phyloP scores from a whole-genome alignment of 2,113 vertebrate genomes.

The Cynocephalus volans region DNA sequence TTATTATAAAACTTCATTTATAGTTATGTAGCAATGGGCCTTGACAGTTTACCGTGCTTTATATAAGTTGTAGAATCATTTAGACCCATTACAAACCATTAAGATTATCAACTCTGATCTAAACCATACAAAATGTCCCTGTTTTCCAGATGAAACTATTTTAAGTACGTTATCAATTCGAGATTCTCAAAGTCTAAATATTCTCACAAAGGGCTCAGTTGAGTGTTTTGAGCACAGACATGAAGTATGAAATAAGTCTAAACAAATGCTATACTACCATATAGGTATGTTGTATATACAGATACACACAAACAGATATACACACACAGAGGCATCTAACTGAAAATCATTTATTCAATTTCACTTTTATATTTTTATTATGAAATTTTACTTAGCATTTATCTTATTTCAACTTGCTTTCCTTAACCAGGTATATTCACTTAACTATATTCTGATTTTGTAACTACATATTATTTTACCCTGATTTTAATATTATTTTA shows the following conservation, averaged over 20 bases:
- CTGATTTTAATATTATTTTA: constrained; percentile 45
- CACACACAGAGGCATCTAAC: not conserved
- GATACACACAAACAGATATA: not conserved
- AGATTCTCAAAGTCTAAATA: constrained; percentile 30
- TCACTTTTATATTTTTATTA: constrained; percentile 6
- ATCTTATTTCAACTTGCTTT: constrained; percentile 18
- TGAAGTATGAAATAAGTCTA: not conserved
- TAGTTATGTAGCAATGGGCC: not conserved
- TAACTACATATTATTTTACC: not conserved
- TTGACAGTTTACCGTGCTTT: constrained; percentile 15
- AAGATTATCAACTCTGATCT: not conserved
- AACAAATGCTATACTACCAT: not conserved
- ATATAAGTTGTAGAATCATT: not conserved
- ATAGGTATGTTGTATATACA: not conserved
- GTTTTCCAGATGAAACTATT: constrained; percentile 23
- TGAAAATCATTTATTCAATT: not conserved
- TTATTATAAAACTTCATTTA: constrained; percentile 23
- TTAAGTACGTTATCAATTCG: not conserved
- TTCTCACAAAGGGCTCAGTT: not conserved
- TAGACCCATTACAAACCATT: not conserved
- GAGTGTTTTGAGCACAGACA: not conserved
- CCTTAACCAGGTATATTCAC: not conserved
- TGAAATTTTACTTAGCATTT: constrained; percentile 30
- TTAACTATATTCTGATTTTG: not conserved
- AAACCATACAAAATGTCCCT: not conserved